Evolutionary conservation across 2,888 invertebrate genomes (phyloP), one percentile per base, ranked within the genome.

Genomic region (Watsonalla cultraria): DNA sequence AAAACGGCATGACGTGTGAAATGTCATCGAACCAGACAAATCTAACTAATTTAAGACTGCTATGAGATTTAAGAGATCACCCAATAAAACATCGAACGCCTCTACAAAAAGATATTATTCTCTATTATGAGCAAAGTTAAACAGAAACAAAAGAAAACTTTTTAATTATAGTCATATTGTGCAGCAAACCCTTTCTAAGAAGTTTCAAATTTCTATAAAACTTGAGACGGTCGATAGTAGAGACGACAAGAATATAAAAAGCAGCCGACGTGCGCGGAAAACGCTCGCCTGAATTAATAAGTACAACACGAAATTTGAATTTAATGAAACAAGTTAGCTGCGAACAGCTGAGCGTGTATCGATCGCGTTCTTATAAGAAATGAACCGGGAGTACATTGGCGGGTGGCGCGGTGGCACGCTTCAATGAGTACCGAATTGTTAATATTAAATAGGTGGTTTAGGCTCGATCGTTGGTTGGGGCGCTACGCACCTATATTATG

Each of bases 281-380:
- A 81, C 82, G 81, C 71, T 74, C 75, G 72, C 77, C 80, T 88
- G 89, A 91, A 90, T 91, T 91, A 90, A 91, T 91, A 91, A 91
- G 86, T 89, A 87, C 84, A 90, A 90, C 90, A 88, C 85, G 86
- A 89, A 91, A 91, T 91, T 90, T 91, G 90, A 91, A 91, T 91
- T 90, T 91, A 91, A 91, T 91, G 90, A 91, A 90, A 91, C 90
- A 91, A 91, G 86, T 91, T 91, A 77, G 82, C 76, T 71, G 78
- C 67, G 67, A 83, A 72, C 88, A 86, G 89, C 89, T 87, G 90
- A 87, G 84, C 78, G 78, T 67, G 69, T 83, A 88, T 89, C 78
- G 90, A 90, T 90, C 81, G 60, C 65, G 60, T 67, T 65, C 72
- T 76, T 77, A 75, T 78, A 79, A 80, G 82, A 82, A 80, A 60